Conservation (phyloP, 2,888 invertebrate genomes). For the Timema cristinae region DNA sequence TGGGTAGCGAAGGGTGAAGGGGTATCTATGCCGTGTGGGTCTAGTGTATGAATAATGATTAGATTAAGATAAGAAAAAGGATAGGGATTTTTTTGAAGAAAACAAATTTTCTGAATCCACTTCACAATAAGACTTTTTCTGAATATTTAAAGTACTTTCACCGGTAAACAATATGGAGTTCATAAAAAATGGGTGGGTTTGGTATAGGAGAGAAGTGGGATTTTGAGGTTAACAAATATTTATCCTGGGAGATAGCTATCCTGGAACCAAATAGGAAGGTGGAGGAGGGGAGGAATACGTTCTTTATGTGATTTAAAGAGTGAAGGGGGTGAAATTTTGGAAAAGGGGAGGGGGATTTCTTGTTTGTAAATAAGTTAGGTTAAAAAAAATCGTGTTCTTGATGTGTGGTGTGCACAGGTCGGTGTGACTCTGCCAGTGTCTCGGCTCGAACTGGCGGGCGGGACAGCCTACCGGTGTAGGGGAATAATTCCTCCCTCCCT, state of each 20-base stretch:
- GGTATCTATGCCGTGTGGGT: no score
- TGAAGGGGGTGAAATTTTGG: background rate
- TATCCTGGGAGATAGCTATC: background rate
- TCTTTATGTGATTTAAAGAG: background rate
- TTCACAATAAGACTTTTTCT: no score
- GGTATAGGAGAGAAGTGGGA: no score
- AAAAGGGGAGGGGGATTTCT: conserved; percentile 8
- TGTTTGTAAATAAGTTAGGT: no score
- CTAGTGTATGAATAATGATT: background rate
- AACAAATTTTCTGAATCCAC: background rate
- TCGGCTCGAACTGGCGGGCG: conserved; percentile 24
- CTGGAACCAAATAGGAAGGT: background rate
- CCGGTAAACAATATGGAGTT: no score
- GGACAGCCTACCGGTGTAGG: conserved; percentile 13
- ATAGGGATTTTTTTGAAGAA: background rate
- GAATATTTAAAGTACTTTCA: no score
- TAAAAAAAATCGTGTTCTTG: conserved; percentile 2
- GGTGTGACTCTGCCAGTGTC: conserved; percentile 14
- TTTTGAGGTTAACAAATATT: no score
- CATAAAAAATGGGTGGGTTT: no score
- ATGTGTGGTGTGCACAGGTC: conserved; percentile 15
- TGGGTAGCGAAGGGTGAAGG: no score
- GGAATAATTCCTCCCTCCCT: conserved; percentile 12
- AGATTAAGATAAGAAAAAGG: background rate
- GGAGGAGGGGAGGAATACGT: conserved; percentile 12